These are phyloP conservation scores for Thelaira solivaga DNA, from an alignment of 2,888 invertebrate genomes.

Conservation along the genomic window DNA sequence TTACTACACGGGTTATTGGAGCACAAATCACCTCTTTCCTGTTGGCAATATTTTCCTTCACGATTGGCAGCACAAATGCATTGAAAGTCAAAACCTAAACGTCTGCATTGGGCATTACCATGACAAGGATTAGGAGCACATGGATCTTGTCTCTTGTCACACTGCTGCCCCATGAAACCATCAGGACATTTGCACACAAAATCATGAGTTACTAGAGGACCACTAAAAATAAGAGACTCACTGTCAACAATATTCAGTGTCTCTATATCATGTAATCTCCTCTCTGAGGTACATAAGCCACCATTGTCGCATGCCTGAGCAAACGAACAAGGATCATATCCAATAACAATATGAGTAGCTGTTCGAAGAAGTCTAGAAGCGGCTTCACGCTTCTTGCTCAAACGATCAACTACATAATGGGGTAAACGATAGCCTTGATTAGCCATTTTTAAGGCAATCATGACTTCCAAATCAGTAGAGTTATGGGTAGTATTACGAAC, in stretches of 20 bases:
- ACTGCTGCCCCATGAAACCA: slow-evolving; percentile 89
- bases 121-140: slow-evolving; percentile 93
- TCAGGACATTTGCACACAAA: slow-evolving; percentile 89
- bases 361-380: slow-evolving; percentile 81
- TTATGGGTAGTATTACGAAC: slow-evolving; percentile 79
- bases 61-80: slow-evolving; percentile 88
- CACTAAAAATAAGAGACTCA: slow-evolving; percentile 87
- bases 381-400: slow-evolving; percentile 82
- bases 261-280: slow-evolving; percentile 80
- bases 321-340: slow-evolving; percentile 85
- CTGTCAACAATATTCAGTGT: slow-evolving; percentile 85
- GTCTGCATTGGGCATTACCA: slow-evolving; percentile 88
- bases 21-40: slow-evolving; percentile 90
- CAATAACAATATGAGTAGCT: slow-evolving; percentile 80
- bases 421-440: slow-evolving; percentile 81
- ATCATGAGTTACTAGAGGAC: slow-evolving; percentile 87
- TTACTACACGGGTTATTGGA: slow-evolving; percentile 91
- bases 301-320: slow-evolving; percentile 86
- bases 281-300: slow-evolving; percentile 85
- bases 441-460: slow-evolving; percentile 81
- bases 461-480: slow-evolving; percentile 81
- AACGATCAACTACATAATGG: slow-evolving; percentile 81
- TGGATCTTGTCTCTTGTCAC: slow-evolving; percentile 92
- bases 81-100: slow-evolving; percentile 89
- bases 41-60: slow-evolving; percentile 90